phyloP scores from a whole-genome alignment of 1,140 invertebrate genomes.

The Drosophila orena region DNA sequence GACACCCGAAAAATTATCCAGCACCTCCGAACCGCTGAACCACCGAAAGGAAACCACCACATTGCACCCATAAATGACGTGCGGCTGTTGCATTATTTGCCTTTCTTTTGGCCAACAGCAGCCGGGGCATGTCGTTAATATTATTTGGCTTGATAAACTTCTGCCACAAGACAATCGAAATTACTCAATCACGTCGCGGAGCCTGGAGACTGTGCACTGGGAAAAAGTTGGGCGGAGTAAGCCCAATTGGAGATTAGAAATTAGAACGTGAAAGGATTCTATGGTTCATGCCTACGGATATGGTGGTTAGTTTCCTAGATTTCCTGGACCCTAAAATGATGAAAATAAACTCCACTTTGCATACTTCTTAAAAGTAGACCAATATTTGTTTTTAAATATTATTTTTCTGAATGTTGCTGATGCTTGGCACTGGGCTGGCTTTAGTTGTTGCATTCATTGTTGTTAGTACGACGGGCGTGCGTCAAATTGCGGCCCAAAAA shows the following conservation, averaged over 20 bases:
- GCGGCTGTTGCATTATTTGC: conserved; percentile 75
- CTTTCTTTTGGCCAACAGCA: conserved; percentile 73
- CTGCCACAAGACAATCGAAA: conserved; percentile 83
- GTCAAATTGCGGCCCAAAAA: conserved; percentile 68
- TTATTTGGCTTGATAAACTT: conserved; percentile 83
- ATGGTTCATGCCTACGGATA: no score
- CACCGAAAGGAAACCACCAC: conserved; percentile 12
- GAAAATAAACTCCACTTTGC: no score
- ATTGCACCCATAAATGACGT: conserved; percentile 78
- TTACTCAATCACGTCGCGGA: conserved; percentile 75
- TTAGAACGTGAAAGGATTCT: no score
- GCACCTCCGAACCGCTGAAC: conserved; percentile 3
- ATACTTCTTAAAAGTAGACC: no score
- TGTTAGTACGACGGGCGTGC: conserved; percentile 45
- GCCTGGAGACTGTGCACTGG: conserved; percentile 18
- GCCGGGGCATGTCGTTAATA: conserved; percentile 77
- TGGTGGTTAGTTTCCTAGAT: no score
- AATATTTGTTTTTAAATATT: not conserved
- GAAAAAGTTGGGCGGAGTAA: conserved; percentile 3
- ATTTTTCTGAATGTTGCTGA: conserved; percentile 11
- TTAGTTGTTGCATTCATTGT: conserved; percentile 19
- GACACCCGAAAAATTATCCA: conserved; percentile 44
- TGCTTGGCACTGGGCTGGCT: conserved; percentile 21
- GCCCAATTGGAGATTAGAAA: no score
- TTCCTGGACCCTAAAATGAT: no score